Percentiles rank a stretch among this genome's conserved stretches.
Evolutionary conservation across 2,113 vertebrate species (phyloP).

Genomic region (Paradoxurus hermaphroditus): DNA sequence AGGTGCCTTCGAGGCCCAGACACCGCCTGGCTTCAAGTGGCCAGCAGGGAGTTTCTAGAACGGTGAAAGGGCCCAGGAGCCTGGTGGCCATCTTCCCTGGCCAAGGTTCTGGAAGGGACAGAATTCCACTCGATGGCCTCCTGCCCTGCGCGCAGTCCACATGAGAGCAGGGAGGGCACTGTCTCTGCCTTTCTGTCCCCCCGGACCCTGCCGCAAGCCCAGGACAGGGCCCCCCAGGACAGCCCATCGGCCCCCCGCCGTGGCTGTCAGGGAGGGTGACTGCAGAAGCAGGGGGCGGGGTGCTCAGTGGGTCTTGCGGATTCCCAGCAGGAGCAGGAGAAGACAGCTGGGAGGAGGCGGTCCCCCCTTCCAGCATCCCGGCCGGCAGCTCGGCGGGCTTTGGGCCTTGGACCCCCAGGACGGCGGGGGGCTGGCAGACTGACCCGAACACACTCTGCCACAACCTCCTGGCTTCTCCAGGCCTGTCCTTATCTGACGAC

Average conservation of each 20-base stretch:
- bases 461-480: background rate
- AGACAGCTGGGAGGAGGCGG: background rate
- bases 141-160: accelerated
- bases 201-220: background rate
- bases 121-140: accelerated
- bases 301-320: background rate
- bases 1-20: background rate
- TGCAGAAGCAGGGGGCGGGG: background rate
- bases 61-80: background rate
- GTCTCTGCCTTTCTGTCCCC: background rate
- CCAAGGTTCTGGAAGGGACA: background rate
- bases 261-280: background rate
- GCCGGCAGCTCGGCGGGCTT: accelerated
- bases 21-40: background rate
- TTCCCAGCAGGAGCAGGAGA: background rate
- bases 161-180: background rate
- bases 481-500: background rate
- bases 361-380: background rate
- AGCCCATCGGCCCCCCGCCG: too few relatives aligned
- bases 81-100: accelerated
- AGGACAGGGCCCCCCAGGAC: background rate
- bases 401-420: background rate
- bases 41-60: background rate
- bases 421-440: background rate
- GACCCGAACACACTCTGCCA: accelerated